Conservation (phyloP, 2,797 vertebrate species). For the Neosalanx taihuensis region DNA sequence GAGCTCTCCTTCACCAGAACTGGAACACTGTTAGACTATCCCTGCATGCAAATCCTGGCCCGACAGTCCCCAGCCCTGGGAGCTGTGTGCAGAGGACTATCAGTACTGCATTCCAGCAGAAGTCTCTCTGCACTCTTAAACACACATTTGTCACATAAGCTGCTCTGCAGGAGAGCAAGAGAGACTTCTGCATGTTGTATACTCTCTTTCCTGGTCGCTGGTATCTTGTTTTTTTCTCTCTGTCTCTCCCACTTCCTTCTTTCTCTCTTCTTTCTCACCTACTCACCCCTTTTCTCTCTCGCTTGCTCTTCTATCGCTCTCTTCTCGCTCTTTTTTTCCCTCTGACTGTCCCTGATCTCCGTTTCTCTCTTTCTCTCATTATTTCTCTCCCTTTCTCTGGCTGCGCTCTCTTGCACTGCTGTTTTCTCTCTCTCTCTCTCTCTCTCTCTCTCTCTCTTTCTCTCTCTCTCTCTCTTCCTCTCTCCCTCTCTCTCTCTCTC, state of each 20-base stretch:
- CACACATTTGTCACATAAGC: slow-evolving; percentile 9
- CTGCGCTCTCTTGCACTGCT: neutral
- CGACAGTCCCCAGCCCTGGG: neutral
- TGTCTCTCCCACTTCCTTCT: neutral
- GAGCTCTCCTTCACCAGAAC: neutral
- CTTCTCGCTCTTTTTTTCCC: neutral
- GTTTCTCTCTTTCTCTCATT: no score
- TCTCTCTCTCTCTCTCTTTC: neutral
- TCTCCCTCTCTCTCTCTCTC: neutral
- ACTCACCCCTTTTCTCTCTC: no score
- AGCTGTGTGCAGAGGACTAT: slow-evolving; percentile 44
- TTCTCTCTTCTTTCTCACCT: no score
- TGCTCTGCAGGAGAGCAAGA: neutral
- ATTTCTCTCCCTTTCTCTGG: neutral
- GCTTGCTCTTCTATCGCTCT: no score
- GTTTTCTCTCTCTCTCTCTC: no score
- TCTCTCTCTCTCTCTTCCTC: neutral
- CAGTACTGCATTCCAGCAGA: slow-evolving; percentile 62
- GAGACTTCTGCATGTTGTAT: neutral
- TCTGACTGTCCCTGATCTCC: no score
- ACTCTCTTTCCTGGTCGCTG: slow-evolving; percentile 29
- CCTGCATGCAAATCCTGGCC: neutral
- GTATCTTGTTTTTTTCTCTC: slow-evolving; percentile 25
- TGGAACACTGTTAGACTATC: neutral
- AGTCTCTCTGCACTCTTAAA: slow-evolving; percentile 33